Conservation (phyloP, 1,140 invertebrate species). For the Danaus melanippus region DNA sequence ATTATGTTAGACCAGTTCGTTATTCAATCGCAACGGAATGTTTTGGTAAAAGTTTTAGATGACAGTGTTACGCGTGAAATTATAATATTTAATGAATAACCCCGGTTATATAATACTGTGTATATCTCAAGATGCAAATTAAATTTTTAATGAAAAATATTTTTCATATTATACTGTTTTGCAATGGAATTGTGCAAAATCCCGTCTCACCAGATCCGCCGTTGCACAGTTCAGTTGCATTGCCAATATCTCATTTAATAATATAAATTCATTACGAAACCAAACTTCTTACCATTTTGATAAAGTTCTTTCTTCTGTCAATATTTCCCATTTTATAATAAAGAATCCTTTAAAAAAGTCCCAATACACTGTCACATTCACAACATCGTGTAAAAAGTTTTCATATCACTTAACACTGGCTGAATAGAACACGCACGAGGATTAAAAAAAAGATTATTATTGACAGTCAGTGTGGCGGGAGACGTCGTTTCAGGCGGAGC, state of each 20-base stretch:
- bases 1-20: conserved; percentile 25
- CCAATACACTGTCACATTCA: conserved; percentile 51
- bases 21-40: conserved; percentile 23
- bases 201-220: neutral
- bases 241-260: conserved; percentile 1
- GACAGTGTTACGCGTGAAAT: conserved; percentile 12
- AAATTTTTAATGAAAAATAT: no score
- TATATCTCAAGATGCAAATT: no score
- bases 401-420: no score
- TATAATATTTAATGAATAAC: conserved; percentile 1
- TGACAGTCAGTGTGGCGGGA: conserved; percentile 45
- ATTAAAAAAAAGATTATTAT: conserved; percentile 26
- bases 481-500: conserved; percentile 52
- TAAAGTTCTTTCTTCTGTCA: conserved; percentile 32
- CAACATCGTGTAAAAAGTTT: conserved; percentile 14
- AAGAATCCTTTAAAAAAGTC: conserved; percentile 35
- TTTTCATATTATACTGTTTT: neutral
- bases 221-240: neutral
- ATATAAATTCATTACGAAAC: conserved; percentile 1
- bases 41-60: conserved; percentile 28
- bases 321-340: conserved; percentile 36
- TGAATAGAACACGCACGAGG: conserved; percentile 25
- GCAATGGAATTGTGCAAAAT: conserved; percentile 1
- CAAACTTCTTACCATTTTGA: conserved; percentile 37
- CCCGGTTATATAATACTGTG: conserved; percentile 1